phyloP scores from a whole-genome alignment of 2,888 invertebrate genomes.

The Calliopum simillimum region DNA sequence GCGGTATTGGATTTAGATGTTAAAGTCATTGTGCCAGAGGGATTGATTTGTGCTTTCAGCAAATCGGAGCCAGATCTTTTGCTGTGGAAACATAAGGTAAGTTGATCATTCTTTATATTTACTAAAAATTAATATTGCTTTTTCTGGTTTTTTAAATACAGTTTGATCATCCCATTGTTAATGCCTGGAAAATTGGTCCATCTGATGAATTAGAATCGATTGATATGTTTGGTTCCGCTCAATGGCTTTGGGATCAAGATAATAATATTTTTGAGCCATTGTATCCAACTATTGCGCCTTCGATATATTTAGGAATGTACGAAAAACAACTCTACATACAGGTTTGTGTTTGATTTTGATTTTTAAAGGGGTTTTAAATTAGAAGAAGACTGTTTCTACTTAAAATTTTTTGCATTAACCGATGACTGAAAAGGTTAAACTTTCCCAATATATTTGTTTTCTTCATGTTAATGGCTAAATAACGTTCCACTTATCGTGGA shows the following conservation, averaged over 20 bases:
- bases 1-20: conserved; percentile 70
- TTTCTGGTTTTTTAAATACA: conserved; percentile 63
- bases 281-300: conserved; percentile 69
- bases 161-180: conserved; percentile 87
- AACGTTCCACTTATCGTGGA: no score
- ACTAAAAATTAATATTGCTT: neutral
- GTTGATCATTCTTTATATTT: conserved; percentile 2
- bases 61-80: conserved; percentile 71
- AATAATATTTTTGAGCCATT: conserved; percentile 60
- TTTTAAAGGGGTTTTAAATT: no score
- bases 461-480: no score
- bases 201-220: conserved; percentile 76
- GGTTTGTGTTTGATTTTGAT: conserved; percentile 42
- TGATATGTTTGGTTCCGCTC: conserved; percentile 78
- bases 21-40: conserved; percentile 78
- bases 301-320: conserved; percentile 88
- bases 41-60: conserved; percentile 76
- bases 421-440: no score
- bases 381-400: no score
- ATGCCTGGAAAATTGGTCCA: conserved; percentile 82
- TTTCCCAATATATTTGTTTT: no score
- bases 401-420: no score
- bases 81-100: conserved; percentile 83
- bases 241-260: conserved; percentile 67
- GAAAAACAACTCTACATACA: conserved; percentile 77